phyloP scores from a whole-genome alignment of 1,140 invertebrate species.

The Caerostris darwini region DNA sequence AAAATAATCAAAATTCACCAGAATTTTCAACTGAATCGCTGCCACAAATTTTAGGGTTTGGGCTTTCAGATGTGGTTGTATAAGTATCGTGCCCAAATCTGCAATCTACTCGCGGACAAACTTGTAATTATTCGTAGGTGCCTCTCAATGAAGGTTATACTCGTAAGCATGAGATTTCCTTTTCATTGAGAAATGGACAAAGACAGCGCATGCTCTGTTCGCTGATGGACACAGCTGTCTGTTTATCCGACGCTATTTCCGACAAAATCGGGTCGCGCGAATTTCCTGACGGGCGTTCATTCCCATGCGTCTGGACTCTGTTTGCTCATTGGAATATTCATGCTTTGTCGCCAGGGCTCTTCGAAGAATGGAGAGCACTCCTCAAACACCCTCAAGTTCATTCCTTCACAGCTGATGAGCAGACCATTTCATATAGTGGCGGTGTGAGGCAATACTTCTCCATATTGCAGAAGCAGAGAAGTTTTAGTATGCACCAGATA shows the following conservation, averaged over 20 bases:
- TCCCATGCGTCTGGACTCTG: slow-evolving; percentile 20
- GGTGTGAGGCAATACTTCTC: too few relatives aligned
- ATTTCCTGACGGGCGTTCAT: background rate
- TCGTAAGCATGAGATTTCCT: background rate
- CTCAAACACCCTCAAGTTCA: background rate
- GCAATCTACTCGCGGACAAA: too few relatives aligned
- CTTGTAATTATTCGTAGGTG: too few relatives aligned
- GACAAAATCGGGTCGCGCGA: slow-evolving; percentile 34
- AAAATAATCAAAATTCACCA: too few relatives aligned
- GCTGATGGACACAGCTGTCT: slow-evolving; percentile 7
- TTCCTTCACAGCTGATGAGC: background rate
- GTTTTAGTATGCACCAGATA: too few relatives aligned
- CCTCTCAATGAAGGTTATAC: background rate
- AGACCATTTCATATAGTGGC: too few relatives aligned
- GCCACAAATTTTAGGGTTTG: too few relatives aligned
- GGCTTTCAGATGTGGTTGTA: too few relatives aligned
- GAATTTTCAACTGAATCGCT: too few relatives aligned
- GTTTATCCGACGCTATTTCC: slow-evolving; percentile 1
- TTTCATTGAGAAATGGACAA: background rate
- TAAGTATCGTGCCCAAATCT: too few relatives aligned
- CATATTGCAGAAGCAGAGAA: too few relatives aligned
- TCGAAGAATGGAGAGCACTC: background rate
- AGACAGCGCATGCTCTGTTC: background rate
- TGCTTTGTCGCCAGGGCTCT: slow-evolving; percentile 1
- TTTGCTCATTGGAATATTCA: slow-evolving; percentile 32